These are phyloP conservation scores for Periparus ater DNA, from an alignment of 2,797 vertebrate species.

Conservation along the genomic window DNA sequence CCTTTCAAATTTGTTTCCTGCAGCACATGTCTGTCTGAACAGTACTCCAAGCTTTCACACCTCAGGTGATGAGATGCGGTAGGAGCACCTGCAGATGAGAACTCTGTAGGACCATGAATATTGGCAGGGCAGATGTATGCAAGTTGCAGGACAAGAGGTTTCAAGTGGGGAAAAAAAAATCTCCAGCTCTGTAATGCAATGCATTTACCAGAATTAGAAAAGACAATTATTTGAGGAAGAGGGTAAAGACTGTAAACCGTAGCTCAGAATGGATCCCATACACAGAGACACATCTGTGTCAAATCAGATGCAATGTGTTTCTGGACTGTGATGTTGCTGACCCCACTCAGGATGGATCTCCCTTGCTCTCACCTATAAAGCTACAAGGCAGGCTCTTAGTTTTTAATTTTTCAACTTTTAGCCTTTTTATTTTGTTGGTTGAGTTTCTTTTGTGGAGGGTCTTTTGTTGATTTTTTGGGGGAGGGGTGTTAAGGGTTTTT, in stretches of 20 bases:
- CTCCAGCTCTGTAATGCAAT: background rate
- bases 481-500: background rate
- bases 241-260: background rate
- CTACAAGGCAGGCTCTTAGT: background rate
- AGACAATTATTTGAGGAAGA: background rate
- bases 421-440: background rate
- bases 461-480: background rate
- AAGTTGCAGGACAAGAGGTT: background rate
- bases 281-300: background rate
- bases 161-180: background rate
- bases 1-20: background rate
- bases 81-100: background rate
- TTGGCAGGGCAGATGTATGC: background rate
- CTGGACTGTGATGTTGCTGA: background rate
- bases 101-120: background rate
- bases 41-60: background rate
- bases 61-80: background rate
- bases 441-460: background rate
- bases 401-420: background rate
- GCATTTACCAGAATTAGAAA: background rate
- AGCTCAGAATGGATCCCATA: background rate
- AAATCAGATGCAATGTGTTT: background rate
- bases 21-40: accelerated
- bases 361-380: background rate
- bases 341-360: background rate